Conservation (phyloP, 1,140 invertebrate genomes). For the Meloidogyne exigua region DNA sequence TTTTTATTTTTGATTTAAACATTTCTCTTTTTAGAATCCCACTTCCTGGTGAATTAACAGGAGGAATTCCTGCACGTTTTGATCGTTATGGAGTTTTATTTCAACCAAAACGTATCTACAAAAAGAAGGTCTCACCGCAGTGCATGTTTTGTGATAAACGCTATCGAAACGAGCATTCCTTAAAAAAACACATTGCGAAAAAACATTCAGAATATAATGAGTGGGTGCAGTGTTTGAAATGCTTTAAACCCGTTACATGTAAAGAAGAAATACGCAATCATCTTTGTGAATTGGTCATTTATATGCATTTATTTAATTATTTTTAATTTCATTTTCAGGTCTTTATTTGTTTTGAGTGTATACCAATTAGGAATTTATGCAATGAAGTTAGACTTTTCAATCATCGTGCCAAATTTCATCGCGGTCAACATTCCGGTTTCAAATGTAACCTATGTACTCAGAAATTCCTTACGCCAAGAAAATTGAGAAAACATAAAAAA, state of each 20-base stretch:
- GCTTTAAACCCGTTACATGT: constrained; percentile 54
- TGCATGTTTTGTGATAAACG: constrained; percentile 63
- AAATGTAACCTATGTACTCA: constrained; percentile 61
- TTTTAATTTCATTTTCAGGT: constrained; percentile 41
- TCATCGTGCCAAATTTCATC: constrained; percentile 60
- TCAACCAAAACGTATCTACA: constrained; percentile 56
- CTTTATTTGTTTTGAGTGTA: constrained; percentile 61
- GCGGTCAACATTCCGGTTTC: constrained; percentile 62
- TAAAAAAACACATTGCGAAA: constrained; percentile 61
- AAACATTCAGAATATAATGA: constrained; percentile 60
- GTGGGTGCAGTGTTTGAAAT: constrained; percentile 61
- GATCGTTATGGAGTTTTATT: constrained; percentile 51
- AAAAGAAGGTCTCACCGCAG: constrained; percentile 63
- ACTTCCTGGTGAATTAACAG: constrained; percentile 54
- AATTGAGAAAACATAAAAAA: constrained; percentile 63
- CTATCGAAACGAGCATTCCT: constrained; percentile 60
- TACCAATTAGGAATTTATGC: constrained; percentile 60
- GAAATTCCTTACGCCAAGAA: constrained; percentile 61
- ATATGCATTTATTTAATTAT: constrained; percentile 22
- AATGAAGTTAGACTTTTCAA: constrained; percentile 51
- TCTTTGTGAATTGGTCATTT: constrained; percentile 58
- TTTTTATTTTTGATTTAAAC: neutral
- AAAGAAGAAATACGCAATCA: constrained; percentile 52
- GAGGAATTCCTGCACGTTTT: constrained; percentile 52
- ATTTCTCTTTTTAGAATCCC: constrained; percentile 45